Conservation (phyloP, 2,113 vertebrate species). For the Rhombomys opimus region DNA sequence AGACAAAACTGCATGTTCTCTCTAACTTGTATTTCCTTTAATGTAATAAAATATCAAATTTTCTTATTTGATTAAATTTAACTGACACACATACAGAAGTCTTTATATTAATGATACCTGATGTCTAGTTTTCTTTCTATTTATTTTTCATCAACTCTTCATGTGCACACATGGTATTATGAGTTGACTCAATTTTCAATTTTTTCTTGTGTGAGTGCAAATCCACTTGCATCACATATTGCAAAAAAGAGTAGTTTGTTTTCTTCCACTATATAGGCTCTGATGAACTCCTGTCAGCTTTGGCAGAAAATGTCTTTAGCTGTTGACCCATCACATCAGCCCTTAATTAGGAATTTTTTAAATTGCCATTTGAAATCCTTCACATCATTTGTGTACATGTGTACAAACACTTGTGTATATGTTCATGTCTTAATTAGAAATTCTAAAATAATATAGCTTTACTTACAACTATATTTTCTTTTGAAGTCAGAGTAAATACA, state of each 20-base stretch:
- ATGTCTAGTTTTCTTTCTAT: neutral
- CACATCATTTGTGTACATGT: too few relatives aligned
- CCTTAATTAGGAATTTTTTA: neutral
- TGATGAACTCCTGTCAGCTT: neutral
- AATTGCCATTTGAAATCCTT: neutral
- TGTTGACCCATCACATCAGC: neutral
- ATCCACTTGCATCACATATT: neutral
- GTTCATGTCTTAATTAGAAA: neutral
- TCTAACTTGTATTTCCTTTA: neutral
- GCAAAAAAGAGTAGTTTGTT: neutral
- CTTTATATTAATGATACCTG: neutral
- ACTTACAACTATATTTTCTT: neutral
- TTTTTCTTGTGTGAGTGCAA: neutral
- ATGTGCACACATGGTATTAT: neutral
- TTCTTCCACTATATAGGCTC: neutral
- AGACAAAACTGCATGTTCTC: neutral
- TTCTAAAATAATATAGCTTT: neutral
- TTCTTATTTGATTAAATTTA: neutral
- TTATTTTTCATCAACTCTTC: neutral
- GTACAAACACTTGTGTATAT: neutral
- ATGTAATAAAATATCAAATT: neutral
- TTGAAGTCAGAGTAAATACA: neutral
- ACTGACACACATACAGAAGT: neutral
- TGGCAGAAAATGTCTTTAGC: neutral
- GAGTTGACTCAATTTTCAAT: neutral